Evolutionary conservation across 2,888 invertebrate species (phyloP), one percentile per base, ranked within the genome.

Genomic region (Diadegma fenestrale): DNA sequence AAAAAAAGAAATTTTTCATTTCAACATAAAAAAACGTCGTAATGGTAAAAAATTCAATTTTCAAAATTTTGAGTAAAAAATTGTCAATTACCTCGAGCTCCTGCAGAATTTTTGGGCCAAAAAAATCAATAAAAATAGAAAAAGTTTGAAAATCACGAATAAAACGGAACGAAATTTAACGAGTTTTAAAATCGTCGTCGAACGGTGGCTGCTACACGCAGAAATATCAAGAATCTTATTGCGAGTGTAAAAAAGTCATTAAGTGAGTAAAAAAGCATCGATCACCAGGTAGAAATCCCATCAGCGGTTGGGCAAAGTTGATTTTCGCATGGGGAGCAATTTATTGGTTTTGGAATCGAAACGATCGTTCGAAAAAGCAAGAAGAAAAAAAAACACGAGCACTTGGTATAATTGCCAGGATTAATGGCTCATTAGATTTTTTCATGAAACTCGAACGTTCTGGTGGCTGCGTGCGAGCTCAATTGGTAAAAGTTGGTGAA

Each of bases 351-450:
- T 6, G 37, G 58, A 45, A 76, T 85, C 41, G 43, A 58, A 69
- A 80, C 12, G 48, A 73, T 43, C 45, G 51, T 37, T 76, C 12
- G 10, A 30, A 19, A 41, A 45, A 17, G 14, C 7, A 22, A 48
- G 14, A 30, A 14, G 43, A 26, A 26, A 41, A 63, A 77, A 69
- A 72, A 77, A 77, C 54, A 79, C 51, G 37, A 37, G 37, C 76
- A 72, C 78, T 33, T 68, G 68, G 68, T 75, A 41, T 73, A 80
- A 86, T 85, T 63, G 80, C 79, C 68, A 43, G 61, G 68, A 82
- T 82, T 86, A 86, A 86, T 82, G 19, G 82, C 61, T 82, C 76
- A 82, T 86, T 86, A 82, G 22, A 30, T n/a, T n/a, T n/a, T 41
- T 72, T 58, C 61, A 72, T 79, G 76, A 43, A 66, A 72, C 58